Base-by-base conservation (phyloP, 1,140 invertebrate species). In the Camponotus pennsylvanicus region DNA sequence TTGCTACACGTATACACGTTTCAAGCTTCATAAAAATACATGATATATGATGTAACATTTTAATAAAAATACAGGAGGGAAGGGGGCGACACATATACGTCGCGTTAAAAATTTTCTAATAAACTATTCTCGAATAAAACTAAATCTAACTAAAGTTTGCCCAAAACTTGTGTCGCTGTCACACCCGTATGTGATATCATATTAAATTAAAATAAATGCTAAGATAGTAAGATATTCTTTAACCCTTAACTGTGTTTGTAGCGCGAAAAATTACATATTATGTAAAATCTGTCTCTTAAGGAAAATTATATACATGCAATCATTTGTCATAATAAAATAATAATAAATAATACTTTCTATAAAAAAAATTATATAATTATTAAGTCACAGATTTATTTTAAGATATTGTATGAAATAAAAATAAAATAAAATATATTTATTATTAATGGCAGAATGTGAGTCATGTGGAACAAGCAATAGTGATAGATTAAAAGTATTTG, bases 11-110 rank as follows among this genome's bases (percentile, higher is more conserved):
- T 70, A 57, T 32, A 49, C 45, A 21, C 34, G 27, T 9, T 71
- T 71, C 27, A 80, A 80, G 78, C 49, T 42, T 71, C 78, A 80
- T 59, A 71, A 80, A 80, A 80, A 80, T 80, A 79, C n/a, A 76
- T 3, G 32, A 9, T 78, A 9, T 78, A 55, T 37, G 2, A 80
- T 70, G 11, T 57, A 61, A 70, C 27, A 71, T 6, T 80, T 57
- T 5, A 80, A 71, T 21, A 70, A 71, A 21, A 27, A 80, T 80
- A 15, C 45, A 32, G 11, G 66, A 32, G 1, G 18, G 66, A 32
- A 0, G 15, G 5, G 4, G 2, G 45, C 11, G 13, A 0, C 3
- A 49, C 13, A 49, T 15, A 40, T 40, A 40, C 40, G 6, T 70
- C 21, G 21, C 18, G 8, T 6, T 67, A 45, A 52, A 27, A 57